Conservation (phyloP, 2,113 vertebrate genomes). For the Jaculus jaculus region DNA sequence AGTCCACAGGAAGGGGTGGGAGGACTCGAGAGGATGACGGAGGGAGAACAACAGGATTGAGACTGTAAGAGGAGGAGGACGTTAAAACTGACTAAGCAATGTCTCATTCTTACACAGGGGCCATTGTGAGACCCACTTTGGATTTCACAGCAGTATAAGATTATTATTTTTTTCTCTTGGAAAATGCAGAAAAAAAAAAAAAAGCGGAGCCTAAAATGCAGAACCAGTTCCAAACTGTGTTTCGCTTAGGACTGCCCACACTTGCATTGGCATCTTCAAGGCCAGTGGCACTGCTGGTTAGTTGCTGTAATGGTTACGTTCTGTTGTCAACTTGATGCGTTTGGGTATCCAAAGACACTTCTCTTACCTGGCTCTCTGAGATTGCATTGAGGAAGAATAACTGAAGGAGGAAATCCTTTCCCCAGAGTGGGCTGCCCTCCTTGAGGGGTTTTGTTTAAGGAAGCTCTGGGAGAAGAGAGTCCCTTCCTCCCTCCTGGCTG, state of each 20-base stretch:
- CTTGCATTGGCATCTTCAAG: accelerated
- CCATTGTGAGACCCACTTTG: neutral
- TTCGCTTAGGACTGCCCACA: neutral
- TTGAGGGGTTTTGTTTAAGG: no score
- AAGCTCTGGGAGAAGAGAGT: no score
- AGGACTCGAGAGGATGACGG: accelerated
- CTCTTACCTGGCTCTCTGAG: no score
- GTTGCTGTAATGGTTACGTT: no score
- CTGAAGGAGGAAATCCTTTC: no score
- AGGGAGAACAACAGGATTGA: neutral
- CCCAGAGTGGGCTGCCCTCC: no score
- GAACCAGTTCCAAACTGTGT: neutral
- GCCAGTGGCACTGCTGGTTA: accelerated
- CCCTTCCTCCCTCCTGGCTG: no score
- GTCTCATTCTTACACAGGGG: no score
- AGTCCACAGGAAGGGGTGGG: neutral
- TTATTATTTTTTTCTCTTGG: neutral
- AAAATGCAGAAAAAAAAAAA: neutral
- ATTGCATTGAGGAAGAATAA: no score
- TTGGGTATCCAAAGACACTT: no score
- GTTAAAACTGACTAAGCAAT: neutral
- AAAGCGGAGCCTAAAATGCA: neutral
- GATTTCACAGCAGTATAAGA: neutral
- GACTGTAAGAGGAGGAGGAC: neutral
- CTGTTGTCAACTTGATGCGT: no score